These are phyloP conservation scores for Halictus ligatus DNA, from an alignment of 2,888 invertebrate genomes.

Conservation along the genomic window DNA sequence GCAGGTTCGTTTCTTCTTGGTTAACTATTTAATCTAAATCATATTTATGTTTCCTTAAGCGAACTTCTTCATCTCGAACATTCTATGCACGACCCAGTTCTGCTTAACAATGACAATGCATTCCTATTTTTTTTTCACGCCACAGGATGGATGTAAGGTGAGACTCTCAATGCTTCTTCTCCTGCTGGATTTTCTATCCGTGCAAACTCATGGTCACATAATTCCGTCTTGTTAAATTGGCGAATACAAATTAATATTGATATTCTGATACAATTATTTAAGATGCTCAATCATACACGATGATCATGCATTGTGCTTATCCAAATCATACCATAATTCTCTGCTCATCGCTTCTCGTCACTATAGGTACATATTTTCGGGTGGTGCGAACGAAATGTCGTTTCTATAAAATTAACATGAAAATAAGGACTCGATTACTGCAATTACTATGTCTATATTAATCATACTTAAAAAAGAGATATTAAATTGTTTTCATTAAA, in stretches of 20 bases:
- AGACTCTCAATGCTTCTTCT: conserved; percentile 68
- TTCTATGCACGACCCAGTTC: conserved; percentile 63
- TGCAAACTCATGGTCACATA: neutral
- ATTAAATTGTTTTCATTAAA: too few species aligned
- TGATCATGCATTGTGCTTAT: neutral
- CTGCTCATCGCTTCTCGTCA: conserved; percentile 30
- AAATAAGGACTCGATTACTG: too few species aligned
- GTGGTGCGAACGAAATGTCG: neutral
- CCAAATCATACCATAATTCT: neutral
- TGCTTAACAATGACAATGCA: conserved; percentile 66
- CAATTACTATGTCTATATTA: too few species aligned
- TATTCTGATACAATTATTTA: neutral
- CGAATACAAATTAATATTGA: neutral
- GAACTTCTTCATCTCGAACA: conserved; percentile 39
- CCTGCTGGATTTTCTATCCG: conserved; percentile 33
- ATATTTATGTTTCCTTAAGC: conserved; percentile 52
- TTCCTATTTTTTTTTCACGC: conserved; percentile 76
- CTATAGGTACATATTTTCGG: neutral
- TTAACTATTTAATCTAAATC: conserved; percentile 50
- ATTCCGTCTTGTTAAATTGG: neutral
- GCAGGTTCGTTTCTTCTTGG: conserved; percentile 87
- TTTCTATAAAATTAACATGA: neutral
- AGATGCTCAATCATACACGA: neutral
- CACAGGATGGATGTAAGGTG: conserved; percentile 85
- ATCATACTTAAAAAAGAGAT: too few species aligned